phyloP scores from a whole-genome alignment of 92 coral and sea anemone species.

The Epizoanthus rinbou region DNA sequence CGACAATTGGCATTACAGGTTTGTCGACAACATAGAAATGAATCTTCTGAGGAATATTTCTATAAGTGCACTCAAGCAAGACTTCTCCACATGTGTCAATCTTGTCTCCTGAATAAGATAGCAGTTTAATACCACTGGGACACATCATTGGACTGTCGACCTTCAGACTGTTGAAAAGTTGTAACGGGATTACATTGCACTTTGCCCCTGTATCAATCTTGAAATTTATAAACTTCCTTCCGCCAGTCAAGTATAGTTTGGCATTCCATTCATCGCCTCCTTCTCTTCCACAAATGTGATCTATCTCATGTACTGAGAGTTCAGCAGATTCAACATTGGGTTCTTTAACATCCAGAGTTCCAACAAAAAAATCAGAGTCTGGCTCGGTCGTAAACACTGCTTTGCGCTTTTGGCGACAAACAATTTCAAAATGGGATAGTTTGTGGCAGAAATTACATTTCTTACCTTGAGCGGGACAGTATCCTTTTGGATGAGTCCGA shows the following conservation, averaged over 20 bases:
- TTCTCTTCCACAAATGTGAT: slow-evolving; percentile 9
- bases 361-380: no score
- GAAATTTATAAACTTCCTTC: slow-evolving; percentile 4
- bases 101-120: slow-evolving; percentile 5
- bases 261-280: slow-evolving; percentile 45
- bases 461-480: slow-evolving; percentile 50
- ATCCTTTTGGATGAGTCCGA: slow-evolving; percentile 27
- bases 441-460: slow-evolving; percentile 47
- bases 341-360: no score
- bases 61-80: slow-evolving; percentile 23
- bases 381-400: slow-evolving; percentile 37
- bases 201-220: slow-evolving; percentile 49
- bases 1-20: slow-evolving; percentile 29
- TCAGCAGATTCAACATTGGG: slow-evolving; percentile 26
- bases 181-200: slow-evolving; percentile 29
- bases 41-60: slow-evolving; percentile 13
- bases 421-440: slow-evolving; percentile 41
- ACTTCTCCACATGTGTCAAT: slow-evolving; percentile 37
- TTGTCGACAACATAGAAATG: slow-evolving; percentile 36
- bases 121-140: slow-evolving; percentile 14
- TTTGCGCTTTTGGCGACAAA: slow-evolving; percentile 28
- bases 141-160: slow-evolving; percentile 1
- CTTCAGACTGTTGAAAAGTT: background rate
- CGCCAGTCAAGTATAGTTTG: background rate
- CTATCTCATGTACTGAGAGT: slow-evolving; percentile 8